Evolutionary conservation across 2,113 vertebrate genomes (phyloP).

Genomic region (Phyllostomus discolor): DNA sequence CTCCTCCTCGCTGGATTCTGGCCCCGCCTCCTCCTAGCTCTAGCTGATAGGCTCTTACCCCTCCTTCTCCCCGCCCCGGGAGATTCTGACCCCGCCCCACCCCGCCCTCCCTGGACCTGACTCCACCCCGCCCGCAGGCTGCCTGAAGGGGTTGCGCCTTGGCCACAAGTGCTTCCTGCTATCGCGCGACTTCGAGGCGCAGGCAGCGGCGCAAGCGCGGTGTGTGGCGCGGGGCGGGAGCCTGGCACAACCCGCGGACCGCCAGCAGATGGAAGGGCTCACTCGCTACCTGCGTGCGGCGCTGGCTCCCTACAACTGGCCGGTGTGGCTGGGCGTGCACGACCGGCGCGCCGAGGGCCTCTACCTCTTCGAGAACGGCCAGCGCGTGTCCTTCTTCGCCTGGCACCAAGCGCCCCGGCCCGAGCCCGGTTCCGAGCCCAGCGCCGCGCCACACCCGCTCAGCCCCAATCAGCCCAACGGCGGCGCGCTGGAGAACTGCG

Average conservation of each 20-base stretch:
- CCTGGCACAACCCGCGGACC: constrained; percentile 88
- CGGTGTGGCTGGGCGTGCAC: constrained; percentile 90
- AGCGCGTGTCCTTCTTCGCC: constrained; percentile 88
- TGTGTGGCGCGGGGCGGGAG: constrained; percentile 86
- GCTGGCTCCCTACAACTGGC: constrained; percentile 90
- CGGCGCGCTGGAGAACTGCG: constrained; percentile 89
- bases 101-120: background rate
- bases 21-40: background rate
- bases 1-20: background rate
- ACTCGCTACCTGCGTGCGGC: constrained; percentile 83
- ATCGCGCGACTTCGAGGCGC: constrained; percentile 84
- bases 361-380: constrained; percentile 89
- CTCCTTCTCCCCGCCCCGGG: background rate
- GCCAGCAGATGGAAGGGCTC: constrained; percentile 85
- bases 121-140: constrained; percentile 77
- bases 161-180: constrained; percentile 90
- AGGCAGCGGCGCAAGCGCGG: constrained; percentile 82
- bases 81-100: background rate
- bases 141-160: constrained; percentile 85
- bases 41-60: background rate
- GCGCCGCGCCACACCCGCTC: constrained; percentile 63
- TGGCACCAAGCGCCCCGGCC: constrained; percentile 81
- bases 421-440: constrained; percentile 8
- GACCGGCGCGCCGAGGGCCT: constrained; percentile 88
- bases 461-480: constrained; percentile 89